phyloP scores from a whole-genome alignment of 2,888 invertebrate species.

The Nysson spinosus region DNA sequence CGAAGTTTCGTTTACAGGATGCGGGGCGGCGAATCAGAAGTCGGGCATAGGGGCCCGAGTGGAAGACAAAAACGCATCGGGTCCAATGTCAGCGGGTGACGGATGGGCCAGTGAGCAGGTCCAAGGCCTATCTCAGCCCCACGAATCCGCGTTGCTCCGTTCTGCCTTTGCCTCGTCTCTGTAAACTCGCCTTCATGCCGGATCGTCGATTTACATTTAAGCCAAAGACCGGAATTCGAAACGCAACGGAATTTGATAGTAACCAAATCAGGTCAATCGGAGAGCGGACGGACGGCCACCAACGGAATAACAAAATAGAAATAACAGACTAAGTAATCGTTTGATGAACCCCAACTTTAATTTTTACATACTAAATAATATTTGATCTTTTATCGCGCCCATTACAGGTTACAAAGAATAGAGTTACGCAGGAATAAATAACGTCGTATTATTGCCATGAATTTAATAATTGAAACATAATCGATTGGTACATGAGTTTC shows the following conservation, averaged over 20 bases:
- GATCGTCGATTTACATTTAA: slow-evolving; percentile 43
- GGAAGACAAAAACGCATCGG: slow-evolving; percentile 64
- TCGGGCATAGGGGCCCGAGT: slow-evolving; percentile 31
- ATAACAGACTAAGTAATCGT: neutral
- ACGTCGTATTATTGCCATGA: too few relatives aligned
- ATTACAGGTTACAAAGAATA: too few relatives aligned
- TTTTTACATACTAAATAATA: too few relatives aligned
- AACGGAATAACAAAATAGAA: too few relatives aligned
- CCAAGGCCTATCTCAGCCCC: slow-evolving; percentile 57
- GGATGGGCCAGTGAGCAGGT: slow-evolving; percentile 67
- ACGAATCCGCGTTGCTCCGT: slow-evolving; percentile 49
- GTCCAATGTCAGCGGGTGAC: slow-evolving; percentile 72
- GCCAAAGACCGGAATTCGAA: slow-evolving; percentile 35
- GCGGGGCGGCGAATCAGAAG: slow-evolving; percentile 42
- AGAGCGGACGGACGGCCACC: neutral
- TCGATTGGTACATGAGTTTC: too few relatives aligned
- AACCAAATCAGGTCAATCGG: slow-evolving; percentile 10
- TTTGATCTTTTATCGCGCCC: too few relatives aligned
- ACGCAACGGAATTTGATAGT: neutral
- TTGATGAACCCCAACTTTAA: too few relatives aligned
- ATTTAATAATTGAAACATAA: too few relatives aligned
- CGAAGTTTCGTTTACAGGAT: slow-evolving; percentile 38
- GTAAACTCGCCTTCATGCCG: slow-evolving; percentile 24
- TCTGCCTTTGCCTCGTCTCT: slow-evolving; percentile 20
- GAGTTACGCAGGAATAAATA: too few relatives aligned